Conservation (phyloP, 2,888 invertebrate genomes). For the Limnephilus rhombicus region DNA sequence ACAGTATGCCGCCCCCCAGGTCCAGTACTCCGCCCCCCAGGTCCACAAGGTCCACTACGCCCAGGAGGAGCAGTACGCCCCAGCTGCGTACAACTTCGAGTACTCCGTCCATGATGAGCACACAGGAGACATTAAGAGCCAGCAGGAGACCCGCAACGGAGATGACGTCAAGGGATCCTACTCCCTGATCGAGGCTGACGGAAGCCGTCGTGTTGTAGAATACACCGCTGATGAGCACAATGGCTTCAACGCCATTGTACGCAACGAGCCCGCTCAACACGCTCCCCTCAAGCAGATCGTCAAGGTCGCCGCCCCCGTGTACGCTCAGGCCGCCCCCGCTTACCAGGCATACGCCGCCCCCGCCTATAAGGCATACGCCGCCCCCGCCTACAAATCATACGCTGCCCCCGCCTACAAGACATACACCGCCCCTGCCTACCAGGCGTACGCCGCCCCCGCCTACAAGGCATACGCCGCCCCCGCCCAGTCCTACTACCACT, state of each 20-base stretch:
- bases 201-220: slow-evolving; percentile 71
- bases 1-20: slow-evolving; percentile 60
- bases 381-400: no score
- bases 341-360: background rate
- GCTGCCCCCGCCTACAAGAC: background rate
- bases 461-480: background rate
- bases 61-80: slow-evolving; percentile 71
- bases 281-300: slow-evolving; percentile 28
- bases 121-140: background rate
- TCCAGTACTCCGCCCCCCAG: slow-evolving; percentile 50
- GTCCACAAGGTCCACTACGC: slow-evolving; percentile 71
- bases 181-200: slow-evolving; percentile 75
- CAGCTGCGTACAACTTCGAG: background rate
- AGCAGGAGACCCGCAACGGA: slow-evolving; percentile 70
- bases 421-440: background rate
- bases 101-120: background rate
- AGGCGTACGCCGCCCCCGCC: background rate
- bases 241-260: slow-evolving; percentile 76
- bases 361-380: slow-evolving; percentile 44
- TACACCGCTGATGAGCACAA: slow-evolving; percentile 76
- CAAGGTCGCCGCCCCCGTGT: slow-evolving; percentile 40
- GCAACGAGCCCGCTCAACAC: slow-evolving; percentile 66
- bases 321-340: background rate
- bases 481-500: slow-evolving; percentile 19
- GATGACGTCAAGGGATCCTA: slow-evolving; percentile 75